A percentile compares a stretch with the other conserved stretches of the same genome.
Evolutionary conservation across 2,113 vertebrate genomes (phyloP).

Genomic region (Chinchilla lanigera): DNA sequence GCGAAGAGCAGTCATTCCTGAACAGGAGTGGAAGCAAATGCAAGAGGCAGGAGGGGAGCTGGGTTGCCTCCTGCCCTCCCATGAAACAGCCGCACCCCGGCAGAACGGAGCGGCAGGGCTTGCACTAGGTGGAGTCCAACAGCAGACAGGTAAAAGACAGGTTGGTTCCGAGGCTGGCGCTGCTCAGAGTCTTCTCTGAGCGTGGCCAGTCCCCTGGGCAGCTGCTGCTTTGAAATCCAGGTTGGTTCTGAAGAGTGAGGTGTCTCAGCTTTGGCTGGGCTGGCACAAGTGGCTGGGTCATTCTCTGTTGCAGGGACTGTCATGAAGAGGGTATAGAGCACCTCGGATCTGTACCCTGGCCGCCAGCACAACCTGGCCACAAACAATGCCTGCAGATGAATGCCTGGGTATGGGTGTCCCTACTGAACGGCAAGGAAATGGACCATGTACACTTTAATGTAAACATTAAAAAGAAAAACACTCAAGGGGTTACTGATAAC

Average conservation of each 20-base stretch:
- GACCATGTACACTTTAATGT: neutral
- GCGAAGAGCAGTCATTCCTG: neutral
- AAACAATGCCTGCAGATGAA: neutral
- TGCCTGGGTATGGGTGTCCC: neutral
- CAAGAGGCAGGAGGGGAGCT: neutral
- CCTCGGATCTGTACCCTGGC: neutral
- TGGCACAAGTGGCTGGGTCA: neutral
- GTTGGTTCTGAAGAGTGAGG: neutral
- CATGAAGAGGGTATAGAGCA: neutral
- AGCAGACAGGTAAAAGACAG: neutral
- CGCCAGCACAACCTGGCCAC: neutral
- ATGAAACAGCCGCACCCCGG: neutral
- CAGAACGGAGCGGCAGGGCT: neutral
- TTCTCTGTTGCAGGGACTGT: neutral
- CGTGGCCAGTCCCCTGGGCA: accelerated
- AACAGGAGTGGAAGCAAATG: neutral
- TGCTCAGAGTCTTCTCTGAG: neutral
- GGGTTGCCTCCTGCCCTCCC: neutral
- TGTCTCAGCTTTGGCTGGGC: neutral
- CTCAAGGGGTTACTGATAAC: neutral
- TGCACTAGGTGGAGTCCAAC: neutral
- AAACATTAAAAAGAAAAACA: constrained; percentile 43
- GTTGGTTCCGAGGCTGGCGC: neutral
- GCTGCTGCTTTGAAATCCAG: neutral
- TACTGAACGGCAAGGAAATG: neutral